Evolutionary conservation across 2,113 vertebrate species (phyloP).

Genomic region (Falco punctatus): DNA sequence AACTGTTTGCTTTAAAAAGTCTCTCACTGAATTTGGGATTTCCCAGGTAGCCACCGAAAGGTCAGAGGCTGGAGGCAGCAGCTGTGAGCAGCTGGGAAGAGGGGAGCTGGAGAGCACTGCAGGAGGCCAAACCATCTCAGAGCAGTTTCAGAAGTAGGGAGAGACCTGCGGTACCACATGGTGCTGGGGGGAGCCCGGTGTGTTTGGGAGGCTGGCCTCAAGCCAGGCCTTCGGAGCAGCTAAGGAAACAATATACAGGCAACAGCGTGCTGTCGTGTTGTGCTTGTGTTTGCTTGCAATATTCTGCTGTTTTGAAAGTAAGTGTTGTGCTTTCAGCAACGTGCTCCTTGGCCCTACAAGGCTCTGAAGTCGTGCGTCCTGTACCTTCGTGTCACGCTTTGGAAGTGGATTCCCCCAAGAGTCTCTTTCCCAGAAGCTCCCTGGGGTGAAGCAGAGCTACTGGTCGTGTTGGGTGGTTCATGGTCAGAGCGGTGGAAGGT

Average conservation of each 20-base stretch:
- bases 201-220: not conserved
- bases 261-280: not conserved
- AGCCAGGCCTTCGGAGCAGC: not conserved
- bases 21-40: constrained; percentile 50
- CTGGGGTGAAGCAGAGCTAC: not conserved
- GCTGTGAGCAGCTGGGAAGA: not conserved
- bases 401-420: not conserved
- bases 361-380: not conserved
- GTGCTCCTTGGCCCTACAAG: not conserved
- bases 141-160: not conserved
- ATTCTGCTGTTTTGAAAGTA: not conserved
- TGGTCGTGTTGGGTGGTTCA: not conserved
- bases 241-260: not conserved
- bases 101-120: not conserved
- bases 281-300: not conserved
- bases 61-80: constrained; percentile 32
- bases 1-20: constrained; percentile 40
- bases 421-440: not conserved
- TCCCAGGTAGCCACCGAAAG: constrained; percentile 49
- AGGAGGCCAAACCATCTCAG: not conserved
- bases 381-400: not conserved
- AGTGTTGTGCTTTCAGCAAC: not conserved
- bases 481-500: not conserved
- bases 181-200: not conserved
- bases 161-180: not conserved